These are phyloP conservation scores for Bufo bufo DNA, from an alignment of 2,113 vertebrate species.

Conservation along the genomic window DNA sequence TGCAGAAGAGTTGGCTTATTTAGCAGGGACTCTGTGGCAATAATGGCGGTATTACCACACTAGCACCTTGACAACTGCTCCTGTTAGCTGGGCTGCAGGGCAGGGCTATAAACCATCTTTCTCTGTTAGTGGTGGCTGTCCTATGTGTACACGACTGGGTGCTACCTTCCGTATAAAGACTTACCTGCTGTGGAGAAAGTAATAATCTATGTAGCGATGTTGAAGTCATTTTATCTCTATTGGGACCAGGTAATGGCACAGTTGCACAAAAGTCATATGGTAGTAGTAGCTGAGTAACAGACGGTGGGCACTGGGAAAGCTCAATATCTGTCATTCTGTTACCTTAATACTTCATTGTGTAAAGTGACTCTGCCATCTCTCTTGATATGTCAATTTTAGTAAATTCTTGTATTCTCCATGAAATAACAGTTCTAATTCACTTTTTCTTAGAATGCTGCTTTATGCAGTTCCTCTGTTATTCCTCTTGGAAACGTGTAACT, in stretches of 20 bases:
- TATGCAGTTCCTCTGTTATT: not conserved
- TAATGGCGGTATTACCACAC: not conserved
- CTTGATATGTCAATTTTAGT: not conserved
- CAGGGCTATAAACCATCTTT: constrained; percentile 21
- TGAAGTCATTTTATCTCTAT: not conserved
- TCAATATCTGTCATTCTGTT: not conserved
- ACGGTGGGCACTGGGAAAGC: not conserved
- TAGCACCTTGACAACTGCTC: constrained; percentile 44
- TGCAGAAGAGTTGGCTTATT: not conserved
- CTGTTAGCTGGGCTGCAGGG: not conserved
- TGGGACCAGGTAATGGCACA: not conserved
- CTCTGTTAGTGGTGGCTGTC: not conserved
- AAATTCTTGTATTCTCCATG: not conserved
- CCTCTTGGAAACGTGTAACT: not conserved
- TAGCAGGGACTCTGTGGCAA: not conserved
- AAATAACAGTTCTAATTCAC: not conserved
- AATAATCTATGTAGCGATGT: not conserved
- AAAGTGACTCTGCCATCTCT: not conserved
- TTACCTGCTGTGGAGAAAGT: not conserved
- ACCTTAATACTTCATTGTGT: not conserved
- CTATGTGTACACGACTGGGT: not conserved
- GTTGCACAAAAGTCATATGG: too few species aligned
- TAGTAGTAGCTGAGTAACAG: too few species aligned
- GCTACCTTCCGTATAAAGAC: not conserved
- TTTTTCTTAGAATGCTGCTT: not conserved